phyloP scores from a whole-genome alignment of 2,797 vertebrate species.

The Rhinatrema bivittatum region DNA sequence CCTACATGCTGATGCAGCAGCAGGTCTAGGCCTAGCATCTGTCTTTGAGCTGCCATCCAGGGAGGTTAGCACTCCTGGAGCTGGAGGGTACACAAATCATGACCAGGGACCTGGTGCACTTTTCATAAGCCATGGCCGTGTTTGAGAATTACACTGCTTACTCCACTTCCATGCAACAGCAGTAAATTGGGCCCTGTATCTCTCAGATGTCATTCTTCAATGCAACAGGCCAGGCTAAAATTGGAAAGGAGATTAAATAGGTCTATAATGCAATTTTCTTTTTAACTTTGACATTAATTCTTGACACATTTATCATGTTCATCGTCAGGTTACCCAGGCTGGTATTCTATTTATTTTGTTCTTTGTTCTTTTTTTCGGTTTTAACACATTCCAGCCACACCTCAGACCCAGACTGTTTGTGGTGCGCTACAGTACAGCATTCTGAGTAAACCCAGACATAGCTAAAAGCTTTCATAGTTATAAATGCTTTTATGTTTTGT shows the following conservation, averaged over 20 bases:
- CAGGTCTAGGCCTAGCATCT: constrained; percentile 11
- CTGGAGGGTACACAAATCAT: constrained; percentile 15
- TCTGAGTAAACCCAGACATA: no score
- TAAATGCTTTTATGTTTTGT: no score
- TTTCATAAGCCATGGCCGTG: no score
- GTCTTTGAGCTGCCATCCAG: constrained; percentile 2
- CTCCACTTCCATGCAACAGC: constrained; percentile 10
- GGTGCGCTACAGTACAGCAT: no score
- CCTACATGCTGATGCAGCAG: constrained; percentile 35
- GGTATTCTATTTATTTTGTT: constrained; percentile 32
- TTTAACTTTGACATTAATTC: constrained; percentile 33
- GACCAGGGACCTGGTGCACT: constrained; percentile 16
- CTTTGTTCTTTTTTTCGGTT: no score
- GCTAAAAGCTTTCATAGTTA: no score
- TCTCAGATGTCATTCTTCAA: constrained; percentile 21
- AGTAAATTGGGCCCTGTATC: constrained; percentile 15
- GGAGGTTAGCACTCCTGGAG: constrained; percentile 23
- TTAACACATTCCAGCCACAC: no score
- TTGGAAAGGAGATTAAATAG: constrained; percentile 28
- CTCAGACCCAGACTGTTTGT: no score
- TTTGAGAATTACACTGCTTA: no score
- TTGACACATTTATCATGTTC: constrained; percentile 39
- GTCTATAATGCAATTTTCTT: constrained; percentile 28
- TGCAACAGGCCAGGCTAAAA: constrained; percentile 32
- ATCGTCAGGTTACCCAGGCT: constrained; percentile 20